Base-by-base conservation (phyloP, 2,797 vertebrate genomes). In the Megalops cyprinoides region DNA sequence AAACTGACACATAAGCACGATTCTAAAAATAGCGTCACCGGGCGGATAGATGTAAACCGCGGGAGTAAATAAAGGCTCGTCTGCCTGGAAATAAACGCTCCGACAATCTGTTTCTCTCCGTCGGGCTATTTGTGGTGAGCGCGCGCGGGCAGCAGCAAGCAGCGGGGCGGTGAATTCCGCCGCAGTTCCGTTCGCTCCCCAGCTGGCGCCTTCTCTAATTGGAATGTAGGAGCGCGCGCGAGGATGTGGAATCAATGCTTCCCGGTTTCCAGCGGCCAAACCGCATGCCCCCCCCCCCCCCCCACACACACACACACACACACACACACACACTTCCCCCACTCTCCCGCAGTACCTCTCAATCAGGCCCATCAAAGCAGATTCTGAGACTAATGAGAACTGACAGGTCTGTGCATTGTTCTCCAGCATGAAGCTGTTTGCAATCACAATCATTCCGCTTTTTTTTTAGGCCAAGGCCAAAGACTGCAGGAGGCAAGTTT, bases 11-110 rank as follows among this genome's bases (percentile, higher is more conserved):
- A 46, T 46, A 48, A 44, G 23, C 39, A 20, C 18, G 7, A 28
- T 56, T 51, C 51, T 67, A 79, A 62, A 79, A 73, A 79, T 79
- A 79, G 34, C 37, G 23, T 1, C 23, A 44, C 12, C n/a, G 23
- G n/a, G 37, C 67, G 53, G 53, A 79, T 69, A 34, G 67, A 53
- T 74, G 55, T 74, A 79, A 49, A 55, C 42, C 14, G 34, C 48
- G 9, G 67, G 25, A 49, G 71, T 25, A 60, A 77, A 56, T 49
- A 20, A 48, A 65, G 31, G 25, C 69, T 46, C 4, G 69, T 58
- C 53, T 51, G 76, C 53, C 55, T 44, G 55, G 3, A 42, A 39
- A 23, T 77, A 39, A 60, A 55, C 37, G 25, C 71, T 48, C 53
- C 1, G 23, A 48, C 15, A 18, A n/a, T 37, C 39, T 48, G 23